Base-by-base conservation (phyloP, 2,113 vertebrate genomes). In the Eudyptes chrysolophus region DNA sequence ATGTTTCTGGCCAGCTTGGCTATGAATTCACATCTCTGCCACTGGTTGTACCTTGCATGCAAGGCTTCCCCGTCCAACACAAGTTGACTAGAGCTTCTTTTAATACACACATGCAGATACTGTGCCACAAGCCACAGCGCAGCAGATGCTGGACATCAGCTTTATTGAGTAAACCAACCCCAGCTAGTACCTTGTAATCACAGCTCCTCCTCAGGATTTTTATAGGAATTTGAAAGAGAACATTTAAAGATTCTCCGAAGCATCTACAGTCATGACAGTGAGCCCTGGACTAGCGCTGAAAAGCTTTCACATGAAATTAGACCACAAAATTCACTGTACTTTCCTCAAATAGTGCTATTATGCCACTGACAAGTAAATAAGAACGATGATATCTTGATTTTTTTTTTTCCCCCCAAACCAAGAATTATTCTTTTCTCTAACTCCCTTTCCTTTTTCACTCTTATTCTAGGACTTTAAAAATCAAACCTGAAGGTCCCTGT, bases 71-170 rank as follows among this genome's bases (percentile, higher is more conserved):
- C 22, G 0, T 14, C 27, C 52, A 76, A n/a, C n/a, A 51, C 21
- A 34, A 42, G 27, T 6, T 66, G 21, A 38, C 29, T 27, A n/a
- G 27, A 70, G 46, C 34, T 70, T 40, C 62, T 52, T 71, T 70
- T 17, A 66, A 83, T 15, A 27, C 55, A 48, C 32, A 14, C 32
- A 12, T 2, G 24, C 40, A 32, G 34, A 36, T 5, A 10, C 30
- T 3, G 42, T 51, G 51, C 40, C 70, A 16, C 3, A 51, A 89
- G 54, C 61, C 58, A 68, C 64, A 24, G 74, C 0, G 0, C 2
- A 42, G 69, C 66, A 66, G 55, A n/a, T 5, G 20, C 34, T 30
- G 84, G 79, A 32, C 66, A 26, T 36, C 5, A 30, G 42, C 52
- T 75, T 54, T 36, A 14, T 4, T 16, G 40, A 69, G 54, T 6